phyloP scores from a whole-genome alignment of 2,888 invertebrate genomes.

The Melinaea marsaeus region DNA sequence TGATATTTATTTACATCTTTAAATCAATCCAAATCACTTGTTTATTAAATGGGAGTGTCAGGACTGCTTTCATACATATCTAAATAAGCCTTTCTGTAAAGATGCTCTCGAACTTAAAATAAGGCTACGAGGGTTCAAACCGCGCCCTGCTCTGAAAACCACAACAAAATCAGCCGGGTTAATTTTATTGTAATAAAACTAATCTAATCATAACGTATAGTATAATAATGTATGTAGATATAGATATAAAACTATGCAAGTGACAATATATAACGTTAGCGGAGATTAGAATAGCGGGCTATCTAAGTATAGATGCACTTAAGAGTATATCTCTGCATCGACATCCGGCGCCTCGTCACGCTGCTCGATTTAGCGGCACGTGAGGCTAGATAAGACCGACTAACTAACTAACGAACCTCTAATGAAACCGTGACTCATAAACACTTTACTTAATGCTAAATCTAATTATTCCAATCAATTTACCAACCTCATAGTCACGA shows the following conservation, averaged over 20 bases:
- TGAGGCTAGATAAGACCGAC: constrained; percentile 46
- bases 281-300: constrained; percentile 10
- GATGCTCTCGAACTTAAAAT: no score
- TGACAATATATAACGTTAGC: neutral
- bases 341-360: constrained; percentile 35
- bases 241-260: neutral
- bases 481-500: neutral
- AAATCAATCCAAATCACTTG: no score
- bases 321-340: constrained; percentile 39
- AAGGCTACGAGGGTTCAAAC: no score
- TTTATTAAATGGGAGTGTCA: no score
- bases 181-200: no score
- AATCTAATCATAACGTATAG: no score
- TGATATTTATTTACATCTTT: no score
- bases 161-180: no score
- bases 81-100: no score
- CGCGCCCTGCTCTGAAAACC: no score
- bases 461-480: constrained; percentile 19
- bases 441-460: constrained; percentile 25
- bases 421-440: constrained; percentile 23
- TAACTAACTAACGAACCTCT: constrained; percentile 19
- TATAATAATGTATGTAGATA: no score
- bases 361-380: constrained; percentile 46
- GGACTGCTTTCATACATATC: no score
- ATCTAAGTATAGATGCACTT: constrained; percentile 42